Conservation (phyloP, 2,797 vertebrate genomes). For the Labeo calbasu region DNA sequence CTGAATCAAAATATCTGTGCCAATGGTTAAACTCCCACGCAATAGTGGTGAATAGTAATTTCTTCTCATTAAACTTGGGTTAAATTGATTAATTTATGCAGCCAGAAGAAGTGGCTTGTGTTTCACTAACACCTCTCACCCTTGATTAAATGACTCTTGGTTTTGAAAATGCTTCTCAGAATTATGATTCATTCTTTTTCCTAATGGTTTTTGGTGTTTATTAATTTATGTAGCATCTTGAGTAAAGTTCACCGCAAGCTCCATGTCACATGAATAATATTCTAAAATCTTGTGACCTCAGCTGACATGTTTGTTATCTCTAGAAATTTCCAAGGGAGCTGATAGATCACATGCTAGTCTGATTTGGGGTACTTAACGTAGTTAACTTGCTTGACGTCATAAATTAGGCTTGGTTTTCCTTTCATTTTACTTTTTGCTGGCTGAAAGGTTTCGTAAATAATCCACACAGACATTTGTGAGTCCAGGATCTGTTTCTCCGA, state of each 20-base stretch:
- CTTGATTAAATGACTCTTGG: neutral
- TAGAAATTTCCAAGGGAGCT: neutral
- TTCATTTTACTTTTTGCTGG: conserved; percentile 17
- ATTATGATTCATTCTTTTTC: neutral
- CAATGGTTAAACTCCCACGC: neutral
- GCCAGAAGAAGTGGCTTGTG: too few relatives aligned
- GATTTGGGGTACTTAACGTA: conserved; percentile 17
- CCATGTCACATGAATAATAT: conserved; percentile 20
- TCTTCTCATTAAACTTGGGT: neutral
- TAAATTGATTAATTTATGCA: neutral
- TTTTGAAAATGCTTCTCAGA: conserved; percentile 19
- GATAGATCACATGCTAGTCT: conserved; percentile 28
- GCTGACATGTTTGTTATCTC: conserved; percentile 12
- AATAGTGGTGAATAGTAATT: neutral
- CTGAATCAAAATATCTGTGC: neutral
- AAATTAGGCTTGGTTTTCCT: neutral
- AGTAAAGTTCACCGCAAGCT: neutral
- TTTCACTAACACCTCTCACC: neutral
- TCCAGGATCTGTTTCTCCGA: neutral
- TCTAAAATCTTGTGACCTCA: conserved; percentile 9
- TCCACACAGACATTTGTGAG: neutral
- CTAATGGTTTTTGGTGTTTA: neutral
- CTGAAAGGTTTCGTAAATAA: conserved; percentile 1
- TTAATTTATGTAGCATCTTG: neutral
- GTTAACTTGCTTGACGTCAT: neutral